These are phyloP conservation scores for Leptinotarsa tumamoca DNA, from an alignment of 2,888 invertebrate genomes.

Conservation along the genomic window DNA sequence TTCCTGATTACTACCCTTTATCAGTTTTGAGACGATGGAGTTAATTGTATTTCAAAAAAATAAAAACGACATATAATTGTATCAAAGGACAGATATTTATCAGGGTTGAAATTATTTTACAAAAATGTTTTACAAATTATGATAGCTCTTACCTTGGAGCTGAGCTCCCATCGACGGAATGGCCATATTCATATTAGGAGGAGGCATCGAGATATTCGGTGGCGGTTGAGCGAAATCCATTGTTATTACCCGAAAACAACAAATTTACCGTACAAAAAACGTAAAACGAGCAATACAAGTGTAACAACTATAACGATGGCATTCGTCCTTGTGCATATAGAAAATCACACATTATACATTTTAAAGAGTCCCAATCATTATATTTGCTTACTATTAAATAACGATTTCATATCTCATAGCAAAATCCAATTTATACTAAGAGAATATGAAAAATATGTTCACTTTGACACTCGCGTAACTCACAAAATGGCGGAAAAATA, in stretches of 20 bases:
- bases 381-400: too few relatives aligned
- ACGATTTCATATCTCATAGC: too few relatives aligned
- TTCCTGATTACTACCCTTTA: too few relatives aligned
- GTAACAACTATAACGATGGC: background rate
- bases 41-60: too few relatives aligned
- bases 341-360: background rate
- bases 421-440: too few relatives aligned
- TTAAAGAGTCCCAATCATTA: background rate
- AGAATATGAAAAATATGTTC: background rate
- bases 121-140: background rate
- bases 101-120: background rate
- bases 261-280: slow-evolving; percentile 1
- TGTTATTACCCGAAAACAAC: background rate
- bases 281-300: background rate
- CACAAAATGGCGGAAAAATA: background rate
- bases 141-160: slow-evolving; percentile 49
- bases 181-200: slow-evolving; percentile 51
- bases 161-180: slow-evolving; percentile 50
- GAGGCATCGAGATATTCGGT: slow-evolving; percentile 68
- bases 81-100: background rate
- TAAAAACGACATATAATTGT: too few relatives aligned
- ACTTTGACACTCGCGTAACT: slow-evolving; percentile 6
- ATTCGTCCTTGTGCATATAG: background rate
- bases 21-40: too few relatives aligned
- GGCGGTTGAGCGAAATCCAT: slow-evolving; percentile 66